Conservation (phyloP, 92 coral and sea anemone species). For the Zoanthus gigantus region DNA sequence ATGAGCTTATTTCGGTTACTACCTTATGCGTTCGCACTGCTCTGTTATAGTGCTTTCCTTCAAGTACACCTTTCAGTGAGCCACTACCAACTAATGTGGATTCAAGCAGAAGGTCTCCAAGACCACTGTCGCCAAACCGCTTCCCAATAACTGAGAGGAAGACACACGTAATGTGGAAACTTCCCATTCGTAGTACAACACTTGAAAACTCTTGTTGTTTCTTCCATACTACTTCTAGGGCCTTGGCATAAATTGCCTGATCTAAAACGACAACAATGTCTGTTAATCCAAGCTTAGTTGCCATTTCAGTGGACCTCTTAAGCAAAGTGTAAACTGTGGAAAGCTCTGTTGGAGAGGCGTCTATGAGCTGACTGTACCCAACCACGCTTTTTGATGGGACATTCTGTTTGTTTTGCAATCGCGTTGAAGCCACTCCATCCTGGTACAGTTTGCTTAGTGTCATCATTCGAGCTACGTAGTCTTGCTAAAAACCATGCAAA, state of each 20-base stretch:
- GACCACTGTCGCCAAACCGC: slow-evolving; percentile 60
- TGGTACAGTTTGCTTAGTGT: slow-evolving; percentile 39
- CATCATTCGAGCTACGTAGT: slow-evolving; percentile 27
- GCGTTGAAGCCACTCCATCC: slow-evolving; percentile 70
- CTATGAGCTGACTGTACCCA: slow-evolving; percentile 70
- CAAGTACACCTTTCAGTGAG: slow-evolving; percentile 70
- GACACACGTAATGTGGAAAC: slow-evolving; percentile 55
- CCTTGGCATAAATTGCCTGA: slow-evolving; percentile 72
- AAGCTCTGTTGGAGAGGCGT: slow-evolving; percentile 67
- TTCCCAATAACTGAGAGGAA: slow-evolving; percentile 62
- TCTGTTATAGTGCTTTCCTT: slow-evolving; percentile 73
- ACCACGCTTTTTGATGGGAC: slow-evolving; percentile 56
- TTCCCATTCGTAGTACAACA: slow-evolving; percentile 59
- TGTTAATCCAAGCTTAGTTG: slow-evolving; percentile 42
- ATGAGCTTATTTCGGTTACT: slow-evolving; percentile 10
- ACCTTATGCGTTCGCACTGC: slow-evolving; percentile 71
- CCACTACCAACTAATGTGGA: slow-evolving; percentile 67
- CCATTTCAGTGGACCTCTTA: slow-evolving; percentile 61
- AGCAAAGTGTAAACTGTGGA: slow-evolving; percentile 64
- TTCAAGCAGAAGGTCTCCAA: slow-evolving; percentile 69
- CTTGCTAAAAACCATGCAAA: slow-evolving; percentile 71
- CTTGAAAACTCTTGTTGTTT: slow-evolving; percentile 61
- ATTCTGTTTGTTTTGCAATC: slow-evolving; percentile 23
- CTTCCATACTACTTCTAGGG: slow-evolving; percentile 67
- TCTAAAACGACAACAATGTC: slow-evolving; percentile 57